Evolutionary conservation across 2,797 vertebrate species (phyloP), one percentile per base, ranked within the genome.

Genomic region (Platalea minor): DNA sequence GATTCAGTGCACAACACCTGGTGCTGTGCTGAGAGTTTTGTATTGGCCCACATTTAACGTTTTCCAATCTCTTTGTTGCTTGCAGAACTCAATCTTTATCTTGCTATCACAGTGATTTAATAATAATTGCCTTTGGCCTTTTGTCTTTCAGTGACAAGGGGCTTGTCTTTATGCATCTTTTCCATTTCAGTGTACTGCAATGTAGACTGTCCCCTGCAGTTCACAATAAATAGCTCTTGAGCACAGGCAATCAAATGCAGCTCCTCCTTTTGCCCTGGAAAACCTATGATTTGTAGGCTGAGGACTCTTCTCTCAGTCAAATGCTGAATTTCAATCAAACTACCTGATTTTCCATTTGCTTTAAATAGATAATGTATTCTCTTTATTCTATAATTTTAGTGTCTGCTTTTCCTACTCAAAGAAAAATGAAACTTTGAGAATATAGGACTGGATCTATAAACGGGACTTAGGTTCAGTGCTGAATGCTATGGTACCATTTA

Each of bases 111-210:
- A 68, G 24, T 77, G 54, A 82, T 53, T 91, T 93, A 85, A 89
- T 88, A 78, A 96, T 69, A 93, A 93, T 89, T 73, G 21, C 8
- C 35, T 85, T 91, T 89, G 48, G 50, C 33, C 68, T 88, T 94
- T 77, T 83, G 43, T 82, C 75, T 86, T 93, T 67, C 41, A 80
- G 48, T 73, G 68, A 13, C 50, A 87, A 76, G 9, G n/a, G 24
- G 9, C 29, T 91, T 91, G 53, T 88, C 68, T 93, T 82, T 80
- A 41, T 37, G 8, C 43, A 48, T 56, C n/a, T 73, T 86, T 90
- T 20, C 83, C 10, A 53, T 93, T 93, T 89, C 43, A 73, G 2
- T 25, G 13, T 76, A 37, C 16, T 89, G 26, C 39, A 82, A 35
- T 67, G 31, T 91, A 19, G 54, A 64, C 53, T 93, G 4, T 88